phyloP scores from a whole-genome alignment of 2,797 vertebrate genomes.

The Choloepus didactylus region DNA sequence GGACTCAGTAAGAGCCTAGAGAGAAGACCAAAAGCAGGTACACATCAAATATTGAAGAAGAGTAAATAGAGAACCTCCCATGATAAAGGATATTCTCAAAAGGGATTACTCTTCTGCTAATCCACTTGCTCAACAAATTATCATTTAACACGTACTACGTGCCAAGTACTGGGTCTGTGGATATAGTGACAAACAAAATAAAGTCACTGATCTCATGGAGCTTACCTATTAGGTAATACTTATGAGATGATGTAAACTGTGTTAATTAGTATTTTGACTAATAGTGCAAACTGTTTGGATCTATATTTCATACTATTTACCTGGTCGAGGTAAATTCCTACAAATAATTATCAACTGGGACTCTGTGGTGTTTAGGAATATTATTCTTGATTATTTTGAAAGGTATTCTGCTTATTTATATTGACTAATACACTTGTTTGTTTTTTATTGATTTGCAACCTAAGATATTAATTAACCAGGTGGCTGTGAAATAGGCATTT shows the following conservation, averaged over 20 bases:
- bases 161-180: neutral
- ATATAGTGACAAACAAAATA: neutral
- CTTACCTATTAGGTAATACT: neutral
- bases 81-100: neutral
- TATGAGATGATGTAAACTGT: neutral
- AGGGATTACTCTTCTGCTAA: neutral
- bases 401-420: neutral
- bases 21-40: neutral
- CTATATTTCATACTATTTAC: neutral
- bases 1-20: neutral
- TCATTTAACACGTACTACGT: neutral
- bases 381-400: slow-evolving; percentile 46
- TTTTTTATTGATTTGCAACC: slow-evolving; percentile 50
- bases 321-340: neutral
- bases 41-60: neutral
- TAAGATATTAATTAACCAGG: slow-evolving; percentile 60
- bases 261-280: neutral
- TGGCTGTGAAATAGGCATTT: slow-evolving; percentile 60
- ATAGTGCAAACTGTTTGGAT: neutral
- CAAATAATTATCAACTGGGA: neutral
- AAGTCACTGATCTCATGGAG: neutral
- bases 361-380: neutral
- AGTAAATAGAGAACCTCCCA: neutral
- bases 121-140: slow-evolving; percentile 5
- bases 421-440: slow-evolving; percentile 46